Evolutionary conservation across 2,113 vertebrate genomes (phyloP), one percentile per base, ranked within the genome.

Genomic region (Ctenomys sociabilis): DNA sequence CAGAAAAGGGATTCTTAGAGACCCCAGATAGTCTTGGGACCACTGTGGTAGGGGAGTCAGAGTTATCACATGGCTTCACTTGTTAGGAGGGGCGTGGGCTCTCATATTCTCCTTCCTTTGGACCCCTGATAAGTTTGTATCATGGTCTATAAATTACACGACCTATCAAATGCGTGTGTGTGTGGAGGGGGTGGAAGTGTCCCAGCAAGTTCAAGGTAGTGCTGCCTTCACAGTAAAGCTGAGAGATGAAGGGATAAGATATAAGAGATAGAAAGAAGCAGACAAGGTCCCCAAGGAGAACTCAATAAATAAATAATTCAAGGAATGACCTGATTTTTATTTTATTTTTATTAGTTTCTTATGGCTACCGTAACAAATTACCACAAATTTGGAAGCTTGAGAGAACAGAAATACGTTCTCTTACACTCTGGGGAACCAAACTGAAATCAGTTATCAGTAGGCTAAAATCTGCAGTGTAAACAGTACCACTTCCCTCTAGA

Each of bases 111-210:
- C 49, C 7, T 43, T 4, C 0, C 2, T 70, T 11, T 54, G 26
- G 5, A 9, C 24, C 7, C 3, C 43, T 22, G 52, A 17, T 7
- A 45, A 17, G 35, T 54, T 3, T 0, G 4, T 45, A 21, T 59
- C 24, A 54, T 22, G 10, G 40, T 84, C 77, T 82, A 6, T 82
- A 70, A 59, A 59, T 21, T 12, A 32, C 0, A 89, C 14, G 66
- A 35, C 19, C 17, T 40, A 30, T 77, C 24, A 77, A 77, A 22
- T 35, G 28, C 61, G 54, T 24, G 17, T 35, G 22, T 14, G n/a
- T 3, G 35, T 49, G 45, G 5, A 19, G 7, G 49, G 49, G n/a
- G 5, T 28, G 54, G 45, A 3, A 14, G 10, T 52, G 35, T 90
- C 26, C 73, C 32, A 3, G 22, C 54, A 75, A 37, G 21, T 80